Evolutionary conservation across 23 tunicate genomes (phyloP).

Genomic region (Phallusia fumigata): DNA sequence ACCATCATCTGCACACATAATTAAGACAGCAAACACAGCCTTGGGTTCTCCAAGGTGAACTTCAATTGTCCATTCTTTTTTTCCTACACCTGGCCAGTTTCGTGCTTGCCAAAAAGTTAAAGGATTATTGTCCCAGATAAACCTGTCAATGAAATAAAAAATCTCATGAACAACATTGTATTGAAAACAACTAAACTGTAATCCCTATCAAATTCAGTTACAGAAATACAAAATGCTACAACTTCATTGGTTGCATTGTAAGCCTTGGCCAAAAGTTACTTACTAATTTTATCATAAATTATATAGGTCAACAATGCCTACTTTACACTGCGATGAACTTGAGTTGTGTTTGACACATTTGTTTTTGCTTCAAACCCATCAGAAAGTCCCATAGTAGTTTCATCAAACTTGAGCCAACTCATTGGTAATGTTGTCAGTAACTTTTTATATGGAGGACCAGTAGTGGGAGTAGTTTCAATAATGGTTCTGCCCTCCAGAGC

Average conservation of each 20-base stretch:
- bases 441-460: slow-evolving; percentile 21
- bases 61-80: slow-evolving; percentile 43
- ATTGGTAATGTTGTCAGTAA: slow-evolving; percentile 3
- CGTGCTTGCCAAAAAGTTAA: slow-evolving; percentile 57
- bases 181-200: no score
- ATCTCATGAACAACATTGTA: no score
- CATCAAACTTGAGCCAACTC: slow-evolving; percentile 47
- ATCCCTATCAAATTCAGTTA: no score
- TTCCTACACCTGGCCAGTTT: neutral
- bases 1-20: slow-evolving; percentile 66
- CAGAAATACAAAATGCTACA: no score
- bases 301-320: neutral
- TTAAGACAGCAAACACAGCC: slow-evolving; percentile 53
- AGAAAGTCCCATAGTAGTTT: slow-evolving; percentile 38
- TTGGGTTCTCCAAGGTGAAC: slow-evolving; percentile 44
- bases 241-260: no score
- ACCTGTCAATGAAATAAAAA: slow-evolving; percentile 9
- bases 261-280: no score
- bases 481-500: neutral
- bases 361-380: slow-evolving; percentile 23
- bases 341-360: neutral
- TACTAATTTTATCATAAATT: neutral
- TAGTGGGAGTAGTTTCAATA: neutral
- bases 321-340: slow-evolving; percentile 13
- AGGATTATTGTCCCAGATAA: slow-evolving; percentile 58